Percentiles rank a stretch among this genome's conserved stretches.
phyloP scores from a whole-genome alignment of 1,140 invertebrate genomes.

The Campoletis sonorensis region DNA sequence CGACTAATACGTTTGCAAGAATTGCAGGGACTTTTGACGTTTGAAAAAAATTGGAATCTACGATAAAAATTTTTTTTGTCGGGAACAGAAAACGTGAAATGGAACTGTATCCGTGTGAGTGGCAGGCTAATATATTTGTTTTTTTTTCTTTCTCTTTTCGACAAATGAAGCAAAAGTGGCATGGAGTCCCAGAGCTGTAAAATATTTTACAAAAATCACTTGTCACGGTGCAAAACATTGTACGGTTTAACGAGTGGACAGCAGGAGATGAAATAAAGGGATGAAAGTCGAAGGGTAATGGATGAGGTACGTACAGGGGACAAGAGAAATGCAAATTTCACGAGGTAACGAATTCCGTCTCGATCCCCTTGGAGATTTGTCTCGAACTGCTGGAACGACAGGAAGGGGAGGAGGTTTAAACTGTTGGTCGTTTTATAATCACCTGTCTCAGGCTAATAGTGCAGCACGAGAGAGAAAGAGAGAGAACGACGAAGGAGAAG shows the following conservation, averaged over 20 bases:
- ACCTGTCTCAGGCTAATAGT: conserved; percentile 20
- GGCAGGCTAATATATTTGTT: not conserved
- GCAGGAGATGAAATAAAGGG: not conserved
- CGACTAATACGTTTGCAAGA: no score
- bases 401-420: not conserved
- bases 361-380: conserved; percentile 22
- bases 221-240: not conserved
- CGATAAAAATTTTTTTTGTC: not conserved
- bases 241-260: not conserved
- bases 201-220: not conserved
- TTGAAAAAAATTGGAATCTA: no score
- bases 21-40: no score
- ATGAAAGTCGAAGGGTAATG: not conserved
- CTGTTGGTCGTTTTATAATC: conserved; percentile 13
- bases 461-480: conserved; percentile 4
- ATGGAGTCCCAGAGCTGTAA: not conserved
- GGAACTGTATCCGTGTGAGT: not conserved
- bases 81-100: not conserved
- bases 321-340: conserved; percentile 26
- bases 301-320: not conserved
- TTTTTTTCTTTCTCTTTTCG: no score
- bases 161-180: not conserved
- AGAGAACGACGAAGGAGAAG: not conserved
- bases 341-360: conserved; percentile 8
- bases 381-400: not conserved